Conservation (phyloP, 2,113 vertebrate genomes). For the Chaenogobius annularis region DNA sequence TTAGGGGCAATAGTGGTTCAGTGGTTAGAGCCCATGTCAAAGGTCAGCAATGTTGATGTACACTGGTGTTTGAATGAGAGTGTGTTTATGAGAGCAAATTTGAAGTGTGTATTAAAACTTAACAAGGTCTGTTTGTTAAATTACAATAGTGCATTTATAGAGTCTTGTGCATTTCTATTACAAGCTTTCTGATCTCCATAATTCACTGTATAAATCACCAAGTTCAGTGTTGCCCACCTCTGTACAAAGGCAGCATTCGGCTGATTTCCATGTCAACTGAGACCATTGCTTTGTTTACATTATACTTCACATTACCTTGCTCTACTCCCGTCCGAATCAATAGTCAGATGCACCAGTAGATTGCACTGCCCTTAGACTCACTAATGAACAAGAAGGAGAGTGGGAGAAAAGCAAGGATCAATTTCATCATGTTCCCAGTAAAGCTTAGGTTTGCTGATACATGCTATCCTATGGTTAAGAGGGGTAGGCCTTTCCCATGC, state of each 20-base stretch:
- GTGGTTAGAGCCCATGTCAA: no score
- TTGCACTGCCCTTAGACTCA: conserved; percentile 46
- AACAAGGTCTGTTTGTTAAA: neutral
- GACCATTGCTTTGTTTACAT: conserved; percentile 41
- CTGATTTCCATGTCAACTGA: neutral
- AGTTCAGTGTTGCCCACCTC: neutral
- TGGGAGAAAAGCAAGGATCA: conserved; percentile 50
- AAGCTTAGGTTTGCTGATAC: conserved; percentile 48
- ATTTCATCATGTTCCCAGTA: conserved; percentile 55
- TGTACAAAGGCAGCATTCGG: neutral
- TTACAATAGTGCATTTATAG: neutral
- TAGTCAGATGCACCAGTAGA: conserved; percentile 55
- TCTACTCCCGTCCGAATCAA: conserved; percentile 56
- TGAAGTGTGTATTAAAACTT: neutral
- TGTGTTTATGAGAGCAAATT: no score
- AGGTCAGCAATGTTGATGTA: no score
- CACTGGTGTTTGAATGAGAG: no score
- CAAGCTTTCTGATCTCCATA: neutral
- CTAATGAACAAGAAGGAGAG: conserved; percentile 63
- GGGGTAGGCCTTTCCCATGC: conserved; percentile 29
- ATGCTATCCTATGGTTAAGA: conserved; percentile 37
- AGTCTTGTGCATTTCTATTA: neutral
- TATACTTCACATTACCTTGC: conserved; percentile 42
- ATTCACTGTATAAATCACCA: conserved; percentile 1
- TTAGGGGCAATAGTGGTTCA: no score